Base-by-base conservation (phyloP, 2,113 vertebrate species). In the Phalacrocorax pelagicus region DNA sequence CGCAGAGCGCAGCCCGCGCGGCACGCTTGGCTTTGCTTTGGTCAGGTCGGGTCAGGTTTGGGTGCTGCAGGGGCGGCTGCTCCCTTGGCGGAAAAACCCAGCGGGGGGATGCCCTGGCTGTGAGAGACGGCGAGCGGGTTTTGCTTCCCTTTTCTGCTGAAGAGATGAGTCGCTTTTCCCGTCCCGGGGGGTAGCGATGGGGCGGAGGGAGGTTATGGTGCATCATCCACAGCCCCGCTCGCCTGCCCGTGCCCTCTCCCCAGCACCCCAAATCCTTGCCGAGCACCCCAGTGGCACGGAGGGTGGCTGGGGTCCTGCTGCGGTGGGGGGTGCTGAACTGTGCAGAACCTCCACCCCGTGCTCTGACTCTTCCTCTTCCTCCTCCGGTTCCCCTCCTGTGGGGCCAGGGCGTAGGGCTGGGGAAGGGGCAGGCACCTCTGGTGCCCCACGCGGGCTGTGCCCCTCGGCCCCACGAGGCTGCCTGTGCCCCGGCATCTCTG, bases 71-170 rank as follows among this genome's bases (percentile, higher is more conserved):
- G 38, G 44, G 80, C 8, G 14, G 61, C 70, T 30, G 82, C 69
- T 51, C 55, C 51, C 58, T 49, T 21, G 3, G 36, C 3, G 87
- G 94, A 91, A 90, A 95, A 62, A 23, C 84, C 94, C 87, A 4
- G 49, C 15, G 16, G 17, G 89, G 86, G 55, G 29, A 34, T 52
- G 58, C 87, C 83, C 67, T 11, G 51, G 58, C 71, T 34, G 29
- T 3, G 36, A 22, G 78, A 11, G 40, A 10, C 20, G 23, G 55
- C 13, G 51, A 15, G 46, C 7, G 10, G 62, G 36, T 92, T 95
- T 73, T 89, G 59, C 95, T 97, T 97, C 96, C 95, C 81, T 58
- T 91, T 96, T 92, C 59, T 49, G 85, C 75, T 4, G 66, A 54
- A 40, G 32, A 55, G 57, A 69, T 88, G 95, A 94, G 81, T 61